Evolutionary conservation across 2,888 invertebrate species (phyloP).

Genomic region (Epinotia brunnichana): DNA sequence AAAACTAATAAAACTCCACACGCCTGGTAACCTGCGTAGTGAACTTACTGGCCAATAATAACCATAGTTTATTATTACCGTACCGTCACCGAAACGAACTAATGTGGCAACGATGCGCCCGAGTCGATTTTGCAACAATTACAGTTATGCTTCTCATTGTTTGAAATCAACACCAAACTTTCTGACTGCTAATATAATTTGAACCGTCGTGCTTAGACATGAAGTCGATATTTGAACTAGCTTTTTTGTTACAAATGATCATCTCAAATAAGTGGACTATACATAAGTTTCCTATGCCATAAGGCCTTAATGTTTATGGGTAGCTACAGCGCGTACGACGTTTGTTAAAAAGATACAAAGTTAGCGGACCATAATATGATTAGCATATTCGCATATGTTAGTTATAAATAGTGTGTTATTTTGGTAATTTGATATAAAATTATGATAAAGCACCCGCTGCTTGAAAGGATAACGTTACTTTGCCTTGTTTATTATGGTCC

Average conservation of each 20-base stretch:
- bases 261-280: not conserved
- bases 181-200: not conserved
- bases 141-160: constrained; percentile 40
- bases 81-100: not conserved
- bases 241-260: not conserved
- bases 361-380: constrained; percentile 26
- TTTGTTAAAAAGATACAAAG: constrained; percentile 3
- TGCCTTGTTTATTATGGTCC: not conserved
- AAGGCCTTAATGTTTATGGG: not conserved
- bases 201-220: not conserved
- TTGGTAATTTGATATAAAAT: constrained; percentile 26
- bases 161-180: not conserved
- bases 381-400: constrained; percentile 40
- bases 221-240: not conserved
- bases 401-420: constrained; percentile 7
- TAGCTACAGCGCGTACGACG: not conserved
- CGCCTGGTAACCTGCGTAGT: not conserved
- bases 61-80: constrained; percentile 7
- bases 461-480: constrained; percentile 28
- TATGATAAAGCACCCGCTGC: constrained; percentile 5
- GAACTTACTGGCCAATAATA: constrained; percentile 10
- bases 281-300: not conserved
- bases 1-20: not conserved
- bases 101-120: constrained; percentile 36
- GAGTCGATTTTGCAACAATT: constrained; percentile 43